Conservation (phyloP, 2,888 invertebrate species). For the Bhutanitis thaidina region DNA sequence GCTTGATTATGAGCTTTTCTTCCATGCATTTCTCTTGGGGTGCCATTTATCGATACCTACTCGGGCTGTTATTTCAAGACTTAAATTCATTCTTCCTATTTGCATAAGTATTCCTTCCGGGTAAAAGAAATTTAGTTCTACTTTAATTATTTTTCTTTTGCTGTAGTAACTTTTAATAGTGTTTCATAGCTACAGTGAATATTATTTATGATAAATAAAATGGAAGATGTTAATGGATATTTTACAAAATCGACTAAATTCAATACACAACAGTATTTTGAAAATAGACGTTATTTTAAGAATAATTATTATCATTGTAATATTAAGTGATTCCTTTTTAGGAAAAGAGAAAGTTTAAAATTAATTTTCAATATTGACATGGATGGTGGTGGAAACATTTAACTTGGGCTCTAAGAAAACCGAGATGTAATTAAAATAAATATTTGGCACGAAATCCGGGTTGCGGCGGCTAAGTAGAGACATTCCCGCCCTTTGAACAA, state of each 20-base stretch:
- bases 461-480: conserved; percentile 70
- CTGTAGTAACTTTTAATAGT: neutral
- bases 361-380: conserved; percentile 51
- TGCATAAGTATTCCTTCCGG: conserved; percentile 2
- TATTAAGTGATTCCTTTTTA: conserved; percentile 19
- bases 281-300: too few relatives aligned
- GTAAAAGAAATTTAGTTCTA: neutral
- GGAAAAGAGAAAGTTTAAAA: conserved; percentile 27
- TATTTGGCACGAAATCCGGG: conserved; percentile 76
- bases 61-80: conserved; percentile 29
- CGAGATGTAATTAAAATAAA: conserved; percentile 76
- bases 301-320: too few relatives aligned
- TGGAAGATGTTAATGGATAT: too few relatives aligned
- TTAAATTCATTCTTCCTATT: conserved; percentile 13
- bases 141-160: neutral
- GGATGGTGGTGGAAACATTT: conserved; percentile 54
- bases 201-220: too few relatives aligned
- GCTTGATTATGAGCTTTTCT: conserved; percentile 49
- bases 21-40: conserved; percentile 45
- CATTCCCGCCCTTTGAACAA: conserved; percentile 76
- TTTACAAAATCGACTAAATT: too few relatives aligned
- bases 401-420: conserved; percentile 60
- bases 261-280: too few relatives aligned
- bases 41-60: conserved; percentile 35
- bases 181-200: too few relatives aligned